A percentile compares a stretch with the other conserved stretches of the same genome.
phyloP scores from a whole-genome alignment of 2,797 vertebrate species.

The Pseudochaenichthys georgianus region DNA sequence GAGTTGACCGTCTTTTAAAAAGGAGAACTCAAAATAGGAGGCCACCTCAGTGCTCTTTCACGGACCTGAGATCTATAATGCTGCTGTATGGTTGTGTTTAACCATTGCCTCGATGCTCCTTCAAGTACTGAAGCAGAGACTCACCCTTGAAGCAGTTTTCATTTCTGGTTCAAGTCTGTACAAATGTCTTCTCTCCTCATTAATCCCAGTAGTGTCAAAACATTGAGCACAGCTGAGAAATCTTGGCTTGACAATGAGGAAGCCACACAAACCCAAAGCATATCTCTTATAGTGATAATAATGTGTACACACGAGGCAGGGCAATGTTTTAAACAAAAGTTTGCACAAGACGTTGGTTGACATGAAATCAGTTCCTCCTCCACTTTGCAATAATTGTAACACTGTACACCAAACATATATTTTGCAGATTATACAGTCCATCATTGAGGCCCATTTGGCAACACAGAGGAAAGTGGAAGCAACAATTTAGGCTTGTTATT shows the following conservation, averaged over 20 bases:
- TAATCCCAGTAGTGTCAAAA: constrained; percentile 38
- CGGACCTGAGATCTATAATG: constrained; percentile 39
- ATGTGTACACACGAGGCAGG: constrained; percentile 27
- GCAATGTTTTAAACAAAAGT: constrained; percentile 32
- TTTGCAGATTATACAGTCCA: constrained; percentile 67
- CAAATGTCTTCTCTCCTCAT: constrained; percentile 10
- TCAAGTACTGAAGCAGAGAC: background rate
- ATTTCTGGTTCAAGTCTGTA: constrained; percentile 9
- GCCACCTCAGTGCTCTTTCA: constrained; percentile 28
- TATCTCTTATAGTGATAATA: constrained; percentile 43
- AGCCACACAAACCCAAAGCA: constrained; percentile 51
- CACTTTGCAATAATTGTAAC: constrained; percentile 36
- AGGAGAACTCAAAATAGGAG: constrained; percentile 48
- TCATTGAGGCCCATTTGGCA: constrained; percentile 40
- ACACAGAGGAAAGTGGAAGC: constrained; percentile 42
- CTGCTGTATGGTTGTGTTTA: constrained; percentile 25
- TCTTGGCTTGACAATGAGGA: constrained; percentile 38
- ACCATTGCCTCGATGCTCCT: constrained; percentile 5
- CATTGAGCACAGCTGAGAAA: constrained; percentile 34
- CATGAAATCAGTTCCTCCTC: constrained; percentile 22
- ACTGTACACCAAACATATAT: constrained; percentile 51
- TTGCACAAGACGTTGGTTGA: constrained; percentile 41
- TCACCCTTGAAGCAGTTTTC: background rate
- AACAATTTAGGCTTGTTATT: constrained; percentile 46
- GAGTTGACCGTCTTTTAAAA: constrained; percentile 38